Conservation (phyloP, 2,888 invertebrate species). For the Trichogramma evanescens region DNA sequence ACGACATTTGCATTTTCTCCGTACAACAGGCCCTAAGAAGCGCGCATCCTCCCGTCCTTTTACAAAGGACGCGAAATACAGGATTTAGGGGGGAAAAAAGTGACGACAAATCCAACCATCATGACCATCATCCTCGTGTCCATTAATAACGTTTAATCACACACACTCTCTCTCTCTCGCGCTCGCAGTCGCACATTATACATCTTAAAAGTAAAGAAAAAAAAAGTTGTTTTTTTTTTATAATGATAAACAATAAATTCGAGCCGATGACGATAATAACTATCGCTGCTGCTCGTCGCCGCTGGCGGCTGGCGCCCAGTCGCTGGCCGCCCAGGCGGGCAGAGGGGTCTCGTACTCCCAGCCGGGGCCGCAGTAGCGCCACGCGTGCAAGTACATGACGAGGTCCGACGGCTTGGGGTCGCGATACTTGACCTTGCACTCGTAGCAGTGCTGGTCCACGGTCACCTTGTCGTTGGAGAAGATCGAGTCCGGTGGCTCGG, state of each 20-base stretch:
- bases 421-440: constrained; percentile 84
- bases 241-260: no score
- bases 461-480: constrained; percentile 68
- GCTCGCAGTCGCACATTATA: not conserved
- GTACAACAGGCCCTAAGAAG: no score
- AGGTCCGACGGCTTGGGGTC: constrained; percentile 89
- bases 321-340: constrained; percentile 85
- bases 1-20: no score
- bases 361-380: constrained; percentile 88
- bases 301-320: constrained; percentile 70
- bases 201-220: no score
- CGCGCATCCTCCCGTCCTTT: no score
- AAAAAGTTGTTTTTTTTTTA: no score
- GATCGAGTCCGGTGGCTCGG: constrained; percentile 62
- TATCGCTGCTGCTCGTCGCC: constrained; percentile 30
- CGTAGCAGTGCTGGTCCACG: constrained; percentile 81
- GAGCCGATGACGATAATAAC: not conserved
- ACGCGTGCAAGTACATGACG: constrained; percentile 93
- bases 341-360: constrained; percentile 91
- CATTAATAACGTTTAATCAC: not conserved
- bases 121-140: no score
- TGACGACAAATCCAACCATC: no score
- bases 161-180: not conserved
- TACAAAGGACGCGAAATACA: no score
- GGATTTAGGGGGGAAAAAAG: no score